Conservation (phyloP, 2,797 vertebrate genomes). For the Acrossocheilus fasciatus region DNA sequence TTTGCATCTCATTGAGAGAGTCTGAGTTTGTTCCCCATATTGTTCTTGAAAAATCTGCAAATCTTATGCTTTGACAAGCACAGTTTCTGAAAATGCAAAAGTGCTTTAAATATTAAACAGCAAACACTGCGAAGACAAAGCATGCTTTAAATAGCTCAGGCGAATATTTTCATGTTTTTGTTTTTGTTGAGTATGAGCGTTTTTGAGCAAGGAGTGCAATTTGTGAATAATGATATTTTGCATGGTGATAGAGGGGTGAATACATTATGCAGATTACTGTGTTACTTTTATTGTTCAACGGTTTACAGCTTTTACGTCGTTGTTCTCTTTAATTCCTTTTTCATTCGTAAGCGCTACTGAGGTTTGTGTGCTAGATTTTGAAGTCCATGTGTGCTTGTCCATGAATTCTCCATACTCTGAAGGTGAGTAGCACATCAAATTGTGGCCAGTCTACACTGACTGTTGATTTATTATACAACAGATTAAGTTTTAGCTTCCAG, state of each 20-base stretch:
- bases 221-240: not conserved
- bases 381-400: not conserved
- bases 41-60: not conserved
- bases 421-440: not conserved
- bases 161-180: not conserved
- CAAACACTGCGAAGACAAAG: not conserved
- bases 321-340: not conserved
- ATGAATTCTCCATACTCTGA: not conserved
- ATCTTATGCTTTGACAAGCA: not conserved
- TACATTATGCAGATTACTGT: not conserved
- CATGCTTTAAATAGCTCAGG: slow-evolving; percentile 5
- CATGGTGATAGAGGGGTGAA: not conserved
- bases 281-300: not conserved
- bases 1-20: not conserved
- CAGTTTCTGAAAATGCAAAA: not conserved
- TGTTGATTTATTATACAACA: not conserved
- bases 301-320: not conserved
- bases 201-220: not conserved
- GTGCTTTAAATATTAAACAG: slow-evolving; percentile 8
- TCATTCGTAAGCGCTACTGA: not conserved
- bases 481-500: not conserved
- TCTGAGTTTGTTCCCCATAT: not conserved
- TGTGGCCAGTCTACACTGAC: not conserved
- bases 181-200: not conserved
- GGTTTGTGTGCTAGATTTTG: not conserved